Percentiles rank a stretch among this genome's conserved stretches.
Conservation (phyloP, 37 sponge, comb jelly and placozoan species). For the Oscarella lobularis region DNA sequence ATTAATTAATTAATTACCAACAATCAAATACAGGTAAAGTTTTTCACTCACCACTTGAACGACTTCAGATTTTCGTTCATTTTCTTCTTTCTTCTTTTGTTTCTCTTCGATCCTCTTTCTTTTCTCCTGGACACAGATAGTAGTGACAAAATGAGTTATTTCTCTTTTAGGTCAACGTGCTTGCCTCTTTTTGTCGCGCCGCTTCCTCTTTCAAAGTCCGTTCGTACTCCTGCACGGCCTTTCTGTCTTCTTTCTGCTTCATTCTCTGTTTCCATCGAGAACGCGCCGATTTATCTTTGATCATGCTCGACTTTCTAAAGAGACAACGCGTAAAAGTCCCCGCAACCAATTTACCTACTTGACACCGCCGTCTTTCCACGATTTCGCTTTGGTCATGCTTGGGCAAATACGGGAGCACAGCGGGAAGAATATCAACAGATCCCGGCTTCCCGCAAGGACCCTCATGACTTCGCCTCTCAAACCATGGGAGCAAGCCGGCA, state of each 20-base stretch:
- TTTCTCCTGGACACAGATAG: constrained; percentile 14
- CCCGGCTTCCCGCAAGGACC: too few species aligned
- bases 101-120: constrained; percentile 41
- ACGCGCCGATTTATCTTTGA: constrained; percentile 28
- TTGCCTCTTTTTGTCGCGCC: constrained; percentile 42
- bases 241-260: constrained; percentile 36
- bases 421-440: too few species aligned
- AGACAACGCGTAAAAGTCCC: too few species aligned
- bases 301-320: constrained; percentile 8
- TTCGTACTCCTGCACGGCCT: constrained; percentile 43
- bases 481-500: background rate
- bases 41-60: constrained; percentile 61
- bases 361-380: too few species aligned
- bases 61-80: constrained; percentile 55
- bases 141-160: background rate
- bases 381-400: too few species aligned
- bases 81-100: constrained; percentile 45
- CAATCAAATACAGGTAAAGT: too few species aligned
- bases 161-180: too few species aligned
- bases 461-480: background rate
- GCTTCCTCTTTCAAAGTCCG: constrained; percentile 38
- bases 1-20: constrained; percentile 2
- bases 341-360: too few species aligned
- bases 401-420: too few species aligned
- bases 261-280: constrained; percentile 29